A percentile compares a stretch with the other conserved stretches of the same genome.
phyloP scores from a whole-genome alignment of 2,113 vertebrate species.

The Nannospalax galili region DNA sequence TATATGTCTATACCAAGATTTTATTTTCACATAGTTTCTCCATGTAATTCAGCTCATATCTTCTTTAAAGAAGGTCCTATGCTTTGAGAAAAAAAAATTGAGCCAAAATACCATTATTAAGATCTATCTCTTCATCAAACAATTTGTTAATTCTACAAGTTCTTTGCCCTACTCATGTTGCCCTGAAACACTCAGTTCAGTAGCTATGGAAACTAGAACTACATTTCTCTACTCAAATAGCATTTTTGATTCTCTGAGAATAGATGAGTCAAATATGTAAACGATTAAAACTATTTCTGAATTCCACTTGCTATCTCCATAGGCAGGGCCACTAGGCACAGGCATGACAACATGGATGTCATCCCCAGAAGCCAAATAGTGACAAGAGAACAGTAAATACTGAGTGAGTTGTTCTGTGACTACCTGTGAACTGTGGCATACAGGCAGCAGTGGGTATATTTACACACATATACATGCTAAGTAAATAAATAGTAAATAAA shows the following conservation, averaged over 20 bases:
- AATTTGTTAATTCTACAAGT: not conserved
- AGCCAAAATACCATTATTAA: not conserved
- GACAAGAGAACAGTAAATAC: no score
- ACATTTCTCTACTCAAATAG: not conserved
- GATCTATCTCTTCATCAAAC: not conserved
- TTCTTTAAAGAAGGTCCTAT: not conserved
- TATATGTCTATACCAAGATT: not conserved
- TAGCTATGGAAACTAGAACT: not conserved
- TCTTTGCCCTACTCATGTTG: not conserved
- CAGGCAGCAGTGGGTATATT: no score
- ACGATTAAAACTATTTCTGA: no score
- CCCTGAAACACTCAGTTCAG: not conserved
- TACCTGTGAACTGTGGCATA: no score
- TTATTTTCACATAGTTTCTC: not conserved
- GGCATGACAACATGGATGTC: no score
- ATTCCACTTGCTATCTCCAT: no score
- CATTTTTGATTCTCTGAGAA: conserved; percentile 12
- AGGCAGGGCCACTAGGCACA: no score
- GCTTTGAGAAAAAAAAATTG: not conserved
- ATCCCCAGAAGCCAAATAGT: no score
- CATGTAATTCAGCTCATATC: not conserved
- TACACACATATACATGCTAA: no score
- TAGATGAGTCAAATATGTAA: not conserved
- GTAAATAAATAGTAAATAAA: not conserved
- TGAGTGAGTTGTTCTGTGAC: no score